phyloP scores from a whole-genome alignment of 2,113 vertebrate species.

The Apaloderma vittatum region DNA sequence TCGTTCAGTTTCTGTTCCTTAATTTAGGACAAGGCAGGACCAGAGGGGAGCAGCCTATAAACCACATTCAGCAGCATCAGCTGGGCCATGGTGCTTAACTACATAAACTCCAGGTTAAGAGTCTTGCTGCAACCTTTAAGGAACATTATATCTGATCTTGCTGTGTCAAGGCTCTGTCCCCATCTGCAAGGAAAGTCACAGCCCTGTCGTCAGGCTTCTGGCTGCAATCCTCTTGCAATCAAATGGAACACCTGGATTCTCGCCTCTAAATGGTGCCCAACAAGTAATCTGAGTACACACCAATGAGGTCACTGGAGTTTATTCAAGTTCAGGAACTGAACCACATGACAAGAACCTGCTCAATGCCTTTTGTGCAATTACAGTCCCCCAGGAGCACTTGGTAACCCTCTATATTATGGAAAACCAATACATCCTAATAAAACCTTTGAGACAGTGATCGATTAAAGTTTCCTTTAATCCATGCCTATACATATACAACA shows the following conservation, averaged over 20 bases:
- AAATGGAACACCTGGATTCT: slow-evolving; percentile 43
- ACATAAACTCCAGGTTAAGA: neutral
- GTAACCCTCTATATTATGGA: neutral
- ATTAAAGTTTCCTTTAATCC: neutral
- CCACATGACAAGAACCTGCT: slow-evolving; percentile 27
- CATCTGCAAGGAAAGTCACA: neutral
- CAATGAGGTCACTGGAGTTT: slow-evolving; percentile 39
- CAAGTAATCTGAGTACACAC: slow-evolving; percentile 20
- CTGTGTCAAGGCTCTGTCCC: neutral
- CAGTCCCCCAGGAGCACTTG: neutral
- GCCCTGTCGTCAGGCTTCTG: neutral
- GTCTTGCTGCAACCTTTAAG: neutral
- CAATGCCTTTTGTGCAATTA: slow-evolving; percentile 20
- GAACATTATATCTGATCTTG: neutral
- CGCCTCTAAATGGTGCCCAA: neutral
- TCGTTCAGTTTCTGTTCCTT: neutral
- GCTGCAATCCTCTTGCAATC: neutral
- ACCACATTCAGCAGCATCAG: neutral
- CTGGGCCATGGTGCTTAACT: neutral
- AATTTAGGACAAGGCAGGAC: neutral
- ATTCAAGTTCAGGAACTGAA: slow-evolving; percentile 31
- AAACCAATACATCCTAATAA: neutral
- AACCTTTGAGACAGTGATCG: neutral
- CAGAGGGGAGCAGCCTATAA: neutral
- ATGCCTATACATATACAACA: neutral